These are phyloP conservation scores for Isoperla grammatica DNA, from an alignment of 2,888 invertebrate genomes.

Conservation along the genomic window DNA sequence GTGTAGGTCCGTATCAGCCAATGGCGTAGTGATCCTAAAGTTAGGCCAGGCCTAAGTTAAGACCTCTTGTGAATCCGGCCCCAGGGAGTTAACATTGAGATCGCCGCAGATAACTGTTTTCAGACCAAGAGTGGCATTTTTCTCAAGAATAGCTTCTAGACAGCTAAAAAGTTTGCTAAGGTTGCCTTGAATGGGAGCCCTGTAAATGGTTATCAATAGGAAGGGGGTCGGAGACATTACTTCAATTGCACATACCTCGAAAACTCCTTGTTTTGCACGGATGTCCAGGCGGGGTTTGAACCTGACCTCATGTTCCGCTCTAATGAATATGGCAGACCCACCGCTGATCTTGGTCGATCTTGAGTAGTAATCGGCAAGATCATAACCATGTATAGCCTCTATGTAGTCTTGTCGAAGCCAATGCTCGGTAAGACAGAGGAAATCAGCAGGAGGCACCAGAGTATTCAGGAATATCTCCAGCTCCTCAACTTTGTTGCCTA, in stretches of 20 bases:
- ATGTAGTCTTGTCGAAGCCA: background rate
- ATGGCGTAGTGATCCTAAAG: too few species aligned
- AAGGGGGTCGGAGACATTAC: background rate
- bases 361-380: background rate
- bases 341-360: background rate
- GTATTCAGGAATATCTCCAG: slow-evolving; percentile 1
- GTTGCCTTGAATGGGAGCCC: too few species aligned
- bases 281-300: background rate
- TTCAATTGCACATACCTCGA: slow-evolving; percentile 5
- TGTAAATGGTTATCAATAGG: too few species aligned
- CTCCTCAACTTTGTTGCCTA: slow-evolving; percentile 3
- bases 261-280: background rate
- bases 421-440: slow-evolving; percentile 4
- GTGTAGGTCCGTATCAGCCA: too few species aligned
- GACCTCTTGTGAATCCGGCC: too few species aligned
- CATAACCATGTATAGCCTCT: background rate
- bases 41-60: too few species aligned
- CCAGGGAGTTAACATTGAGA: too few species aligned
- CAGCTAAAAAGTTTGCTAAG: too few species aligned
- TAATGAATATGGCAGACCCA: background rate
- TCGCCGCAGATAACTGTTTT: too few species aligned
- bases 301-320: background rate
- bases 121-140: too few species aligned
- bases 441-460: background rate
- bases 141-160: too few species aligned